Conservation (phyloP, 64 coral and sea anemone species). For the Montipora sp. region DNA sequence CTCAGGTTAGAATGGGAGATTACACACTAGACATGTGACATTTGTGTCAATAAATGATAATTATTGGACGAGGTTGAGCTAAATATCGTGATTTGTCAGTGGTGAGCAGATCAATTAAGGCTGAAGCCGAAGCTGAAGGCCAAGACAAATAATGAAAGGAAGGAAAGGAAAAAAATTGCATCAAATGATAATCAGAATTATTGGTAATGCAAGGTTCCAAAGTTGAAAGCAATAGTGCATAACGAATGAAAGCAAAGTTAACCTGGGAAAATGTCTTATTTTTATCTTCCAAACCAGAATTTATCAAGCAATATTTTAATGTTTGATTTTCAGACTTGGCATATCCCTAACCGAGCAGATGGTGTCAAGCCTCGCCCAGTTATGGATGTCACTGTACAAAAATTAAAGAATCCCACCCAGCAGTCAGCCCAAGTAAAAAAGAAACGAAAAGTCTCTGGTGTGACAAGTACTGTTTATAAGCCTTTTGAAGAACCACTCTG, state of each 20-base stretch:
- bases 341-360: conserved; percentile 44
- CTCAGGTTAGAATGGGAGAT: background rate
- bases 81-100: too few relatives aligned
- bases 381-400: conserved; percentile 45
- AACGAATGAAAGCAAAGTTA: too few relatives aligned
- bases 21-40: too few relatives aligned
- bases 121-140: too few relatives aligned
- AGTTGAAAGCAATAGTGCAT: too few relatives aligned
- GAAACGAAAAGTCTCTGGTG: conserved; percentile 45
- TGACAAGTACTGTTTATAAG: conserved; percentile 59
- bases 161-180: too few relatives aligned
- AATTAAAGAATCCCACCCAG: conserved; percentile 22
- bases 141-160: too few relatives aligned
- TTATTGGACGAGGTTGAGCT: too few relatives aligned
- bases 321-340: conserved; percentile 45
- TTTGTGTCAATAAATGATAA: too few relatives aligned
- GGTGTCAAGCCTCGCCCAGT: conserved; percentile 38
- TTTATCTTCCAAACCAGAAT: background rate
- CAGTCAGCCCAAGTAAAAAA: background rate
- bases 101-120: too few relatives aligned
- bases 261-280: background rate
- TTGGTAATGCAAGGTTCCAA: too few relatives aligned
- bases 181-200: too few relatives aligned
- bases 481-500: conserved; percentile 48
- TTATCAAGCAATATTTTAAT: background rate